Percentiles rank a stretch among this genome's conserved stretches.
phyloP scores from a whole-genome alignment of 2,113 vertebrate genomes.

The Sebastes schlegelii region DNA sequence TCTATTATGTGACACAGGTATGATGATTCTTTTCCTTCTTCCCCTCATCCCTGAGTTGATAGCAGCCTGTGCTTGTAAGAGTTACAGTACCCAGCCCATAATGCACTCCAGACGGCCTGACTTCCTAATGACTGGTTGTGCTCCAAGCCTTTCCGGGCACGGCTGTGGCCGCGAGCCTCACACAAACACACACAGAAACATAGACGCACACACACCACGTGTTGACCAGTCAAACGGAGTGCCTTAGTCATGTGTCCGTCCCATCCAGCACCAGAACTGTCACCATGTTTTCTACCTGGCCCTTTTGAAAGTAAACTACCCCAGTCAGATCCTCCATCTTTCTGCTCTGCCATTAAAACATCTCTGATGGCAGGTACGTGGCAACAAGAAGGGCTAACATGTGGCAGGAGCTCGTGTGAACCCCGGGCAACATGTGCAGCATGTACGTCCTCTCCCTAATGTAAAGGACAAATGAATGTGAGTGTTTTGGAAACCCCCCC shows the following conservation, averaged over 20 bases:
- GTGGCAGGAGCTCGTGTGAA: constrained; percentile 35
- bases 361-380: constrained; percentile 19
- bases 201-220: constrained; percentile 54
- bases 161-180: constrained; percentile 80
- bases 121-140: constrained; percentile 87
- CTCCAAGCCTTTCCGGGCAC: constrained; percentile 86
- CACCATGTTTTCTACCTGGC: constrained; percentile 16
- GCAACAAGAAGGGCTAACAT: constrained; percentile 30
- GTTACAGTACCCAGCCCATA: constrained; percentile 83
- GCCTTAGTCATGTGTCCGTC: constrained; percentile 46
- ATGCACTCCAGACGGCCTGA: constrained; percentile 86
- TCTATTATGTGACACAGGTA: constrained; percentile 28
- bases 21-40: constrained; percentile 9
- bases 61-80: constrained; percentile 82
- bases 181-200: constrained; percentile 73
- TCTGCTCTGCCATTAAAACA: constrained; percentile 3
- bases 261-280: constrained; percentile 5
- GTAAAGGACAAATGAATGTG: constrained; percentile 52
- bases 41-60: constrained; percentile 74
- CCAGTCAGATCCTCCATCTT: background rate
- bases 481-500: constrained; percentile 63
- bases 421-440: constrained; percentile 3
- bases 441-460: constrained; percentile 12
- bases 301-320: constrained; percentile 27
- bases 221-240: constrained; percentile 63